Percentiles rank a stretch among this genome's conserved stretches.
Evolutionary conservation across 2,113 vertebrate species (phyloP).

Genomic region (Corvus moneduloides): DNA sequence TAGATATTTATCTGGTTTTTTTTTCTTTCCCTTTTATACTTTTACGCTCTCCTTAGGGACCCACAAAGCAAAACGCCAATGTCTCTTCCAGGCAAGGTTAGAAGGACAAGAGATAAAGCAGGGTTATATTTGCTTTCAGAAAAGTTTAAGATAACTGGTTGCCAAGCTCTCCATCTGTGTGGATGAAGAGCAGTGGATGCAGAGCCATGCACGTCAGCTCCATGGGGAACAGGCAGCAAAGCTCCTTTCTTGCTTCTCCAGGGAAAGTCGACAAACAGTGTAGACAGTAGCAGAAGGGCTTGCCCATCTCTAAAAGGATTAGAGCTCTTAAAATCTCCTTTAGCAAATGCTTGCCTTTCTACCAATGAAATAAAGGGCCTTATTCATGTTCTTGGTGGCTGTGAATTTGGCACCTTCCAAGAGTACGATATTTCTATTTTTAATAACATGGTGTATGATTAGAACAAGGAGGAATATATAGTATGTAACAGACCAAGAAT

Average conservation of each 20-base stretch:
- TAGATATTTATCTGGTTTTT: conserved; percentile 64
- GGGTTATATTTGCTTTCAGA: not conserved
- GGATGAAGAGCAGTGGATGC: not conserved
- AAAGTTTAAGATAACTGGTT: not conserved
- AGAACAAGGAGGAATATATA: not conserved
- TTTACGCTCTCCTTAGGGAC: conserved; percentile 53
- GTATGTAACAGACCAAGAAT: not conserved
- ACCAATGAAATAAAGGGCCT: not conserved
- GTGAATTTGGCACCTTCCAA: not conserved
- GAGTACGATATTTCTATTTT: not conserved
- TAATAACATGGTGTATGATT: not conserved
- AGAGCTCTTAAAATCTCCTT: not conserved
- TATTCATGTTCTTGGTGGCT: not conserved
- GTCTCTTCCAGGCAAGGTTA: conserved; percentile 7
- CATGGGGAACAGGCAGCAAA: rapidly evolving
- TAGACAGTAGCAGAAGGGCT: not conserved
- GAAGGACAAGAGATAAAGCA: conserved; percentile 42
- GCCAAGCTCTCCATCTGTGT: not conserved
- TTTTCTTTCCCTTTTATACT: conserved; percentile 49
- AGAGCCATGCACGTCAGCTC: not conserved
- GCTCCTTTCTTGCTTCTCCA: not conserved
- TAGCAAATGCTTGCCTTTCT: not conserved
- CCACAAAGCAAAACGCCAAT: conserved; percentile 15
- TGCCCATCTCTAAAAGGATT: not conserved
- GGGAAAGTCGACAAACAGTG: not conserved